phyloP scores from a whole-genome alignment of 1,140 invertebrate species.

The Drosophila melanica region DNA sequence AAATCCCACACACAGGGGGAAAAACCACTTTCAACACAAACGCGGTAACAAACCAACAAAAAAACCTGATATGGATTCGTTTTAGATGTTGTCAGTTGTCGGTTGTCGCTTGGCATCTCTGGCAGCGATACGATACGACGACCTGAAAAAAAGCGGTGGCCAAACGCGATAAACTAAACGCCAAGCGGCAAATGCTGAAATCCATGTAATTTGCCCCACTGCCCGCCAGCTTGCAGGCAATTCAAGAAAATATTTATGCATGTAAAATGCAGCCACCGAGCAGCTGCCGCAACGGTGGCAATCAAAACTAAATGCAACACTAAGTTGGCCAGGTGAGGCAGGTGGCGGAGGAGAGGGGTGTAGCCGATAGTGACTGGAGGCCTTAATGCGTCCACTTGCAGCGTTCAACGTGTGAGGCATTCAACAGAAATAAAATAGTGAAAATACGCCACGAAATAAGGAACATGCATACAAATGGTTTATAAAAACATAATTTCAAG shows the following conservation, averaged over 20 bases:
- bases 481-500: neutral
- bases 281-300: slow-evolving; percentile 47
- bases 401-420: neutral
- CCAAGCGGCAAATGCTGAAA: slow-evolving; percentile 55
- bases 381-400: slow-evolving; percentile 16
- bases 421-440: slow-evolving; percentile 7
- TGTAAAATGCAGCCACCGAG: slow-evolving; percentile 28
- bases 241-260: slow-evolving; percentile 50
- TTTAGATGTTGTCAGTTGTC: slow-evolving; percentile 53
- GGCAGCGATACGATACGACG: slow-evolving; percentile 18
- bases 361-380: slow-evolving; percentile 9
- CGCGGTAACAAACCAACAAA: slow-evolving; percentile 6
- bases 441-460: neutral
- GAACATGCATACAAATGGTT: neutral
- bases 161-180: slow-evolving; percentile 67
- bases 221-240: slow-evolving; percentile 23
- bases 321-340: slow-evolving; percentile 30
- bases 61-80: slow-evolving; percentile 65
- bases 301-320: slow-evolving; percentile 69
- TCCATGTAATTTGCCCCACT: slow-evolving; percentile 63
- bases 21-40: slow-evolving; percentile 42
- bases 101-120: slow-evolving; percentile 38
- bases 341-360: neutral
- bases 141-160: slow-evolving; percentile 64
- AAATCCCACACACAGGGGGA: slow-evolving; percentile 64